Conservation (phyloP, 2,797 vertebrate species). For the Myotis daubentonii region DNA sequence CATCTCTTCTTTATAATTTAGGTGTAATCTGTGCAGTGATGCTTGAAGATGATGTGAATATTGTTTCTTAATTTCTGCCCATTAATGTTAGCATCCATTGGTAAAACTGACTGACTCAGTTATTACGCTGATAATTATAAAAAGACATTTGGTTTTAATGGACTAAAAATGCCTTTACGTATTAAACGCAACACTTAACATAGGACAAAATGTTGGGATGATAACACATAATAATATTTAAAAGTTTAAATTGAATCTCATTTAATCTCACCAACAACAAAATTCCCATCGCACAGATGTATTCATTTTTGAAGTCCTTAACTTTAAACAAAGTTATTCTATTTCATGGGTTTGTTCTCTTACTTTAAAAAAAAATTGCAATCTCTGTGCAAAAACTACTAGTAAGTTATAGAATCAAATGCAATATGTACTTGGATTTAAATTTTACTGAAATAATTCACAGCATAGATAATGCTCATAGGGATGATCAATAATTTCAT, state of each 20-base stretch:
- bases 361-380: neutral
- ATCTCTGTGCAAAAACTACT: neutral
- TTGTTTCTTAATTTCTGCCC: neutral
- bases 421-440: neutral
- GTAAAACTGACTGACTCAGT: conserved; percentile 15
- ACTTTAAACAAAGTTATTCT: neutral
- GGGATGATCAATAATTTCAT: neutral
- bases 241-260: neutral
- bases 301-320: neutral
- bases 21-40: neutral
- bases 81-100: neutral
- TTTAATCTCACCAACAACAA: neutral
- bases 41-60: neutral
- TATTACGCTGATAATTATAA: neutral
- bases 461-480: neutral
- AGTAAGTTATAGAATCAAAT: neutral
- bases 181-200: neutral
- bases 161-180: neutral
- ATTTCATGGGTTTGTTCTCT: neutral
- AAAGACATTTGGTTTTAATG: neutral
- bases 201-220: neutral
- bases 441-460: neutral
- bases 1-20: neutral
- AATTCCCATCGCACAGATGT: neutral
- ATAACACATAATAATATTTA: neutral